phyloP scores from a whole-genome alignment of 1,140 invertebrate genomes.

The Riptortus pedestris region DNA sequence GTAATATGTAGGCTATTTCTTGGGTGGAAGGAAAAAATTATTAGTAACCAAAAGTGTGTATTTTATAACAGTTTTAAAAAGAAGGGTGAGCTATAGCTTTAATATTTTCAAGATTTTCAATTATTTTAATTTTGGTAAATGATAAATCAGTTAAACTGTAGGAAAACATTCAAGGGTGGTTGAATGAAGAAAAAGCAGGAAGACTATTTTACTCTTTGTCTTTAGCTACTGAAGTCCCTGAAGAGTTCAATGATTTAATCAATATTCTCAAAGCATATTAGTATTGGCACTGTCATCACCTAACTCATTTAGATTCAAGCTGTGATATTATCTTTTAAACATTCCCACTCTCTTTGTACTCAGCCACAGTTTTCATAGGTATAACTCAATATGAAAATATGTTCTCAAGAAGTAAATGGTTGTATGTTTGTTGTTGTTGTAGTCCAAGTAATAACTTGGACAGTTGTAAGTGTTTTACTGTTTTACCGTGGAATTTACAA shows the following conservation, averaged over 20 bases:
- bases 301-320: conserved; percentile 2
- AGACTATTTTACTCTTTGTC: too few relatives aligned
- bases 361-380: background rate
- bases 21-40: too few relatives aligned
- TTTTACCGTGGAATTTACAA: conserved; percentile 4
- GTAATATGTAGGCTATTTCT: too few relatives aligned
- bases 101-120: too few relatives aligned
- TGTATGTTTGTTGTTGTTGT: conserved; percentile 1
- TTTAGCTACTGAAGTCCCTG: too few relatives aligned
- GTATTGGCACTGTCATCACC: conserved; percentile 1
- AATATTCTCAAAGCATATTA: background rate
- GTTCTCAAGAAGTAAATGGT: conserved; percentile 4
- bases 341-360: background rate
- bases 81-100: too few relatives aligned
- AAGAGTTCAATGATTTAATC: conserved; percentile 5
- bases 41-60: too few relatives aligned
- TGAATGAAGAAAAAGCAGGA: too few relatives aligned
- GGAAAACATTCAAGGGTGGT: too few relatives aligned
- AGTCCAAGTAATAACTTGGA: conserved; percentile 1
- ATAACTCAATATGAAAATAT: conserved; percentile 5
- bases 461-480: background rate
- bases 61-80: too few relatives aligned
- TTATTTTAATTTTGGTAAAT: too few relatives aligned
- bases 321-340: background rate
- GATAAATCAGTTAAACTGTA: too few relatives aligned